Percentiles rank a stretch among this genome's conserved stretches.
Evolutionary conservation across 2,113 vertebrate species (phyloP).

Genomic region (Saccopteryx leptura): DNA sequence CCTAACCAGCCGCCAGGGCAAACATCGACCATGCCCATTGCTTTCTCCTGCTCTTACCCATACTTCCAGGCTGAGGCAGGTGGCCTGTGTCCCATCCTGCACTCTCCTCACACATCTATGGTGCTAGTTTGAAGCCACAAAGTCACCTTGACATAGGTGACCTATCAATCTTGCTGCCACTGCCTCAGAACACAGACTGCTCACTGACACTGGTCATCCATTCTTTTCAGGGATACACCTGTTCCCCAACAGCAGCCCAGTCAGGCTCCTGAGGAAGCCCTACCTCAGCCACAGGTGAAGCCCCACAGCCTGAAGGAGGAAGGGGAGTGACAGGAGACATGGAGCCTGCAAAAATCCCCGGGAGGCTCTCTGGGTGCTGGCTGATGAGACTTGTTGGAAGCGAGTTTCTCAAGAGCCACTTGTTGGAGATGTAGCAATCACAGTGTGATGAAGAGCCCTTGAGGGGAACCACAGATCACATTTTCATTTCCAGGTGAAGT

Average conservation of each 20-base stretch:
- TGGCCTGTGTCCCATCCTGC: not conserved
- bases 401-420: slow-evolving; percentile 62
- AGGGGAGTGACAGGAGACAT: not conserved
- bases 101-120: not conserved
- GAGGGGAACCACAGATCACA: slow-evolving; percentile 77
- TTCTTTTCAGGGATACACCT: not conserved
- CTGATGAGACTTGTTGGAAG: slow-evolving; percentile 14
- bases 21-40: not conserved
- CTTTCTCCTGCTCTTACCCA: not conserved
- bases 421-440: slow-evolving; percentile 71
- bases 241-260: not conserved
- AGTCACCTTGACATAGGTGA: not conserved
- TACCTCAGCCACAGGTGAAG: not conserved
- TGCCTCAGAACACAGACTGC: not conserved
- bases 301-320: not conserved
- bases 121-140: not conserved
- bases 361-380: not conserved
- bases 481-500: slow-evolving; percentile 62
- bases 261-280: not conserved
- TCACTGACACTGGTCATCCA: not conserved
- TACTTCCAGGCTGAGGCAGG: not conserved
- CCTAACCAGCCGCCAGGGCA: not conserved
- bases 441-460: slow-evolving; percentile 48
- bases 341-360: not conserved
- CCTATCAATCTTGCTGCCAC: not conserved